Evolutionary conservation across 2,113 vertebrate species (phyloP).

Genomic region (Sinocyclocheilus anshuiensis): DNA sequence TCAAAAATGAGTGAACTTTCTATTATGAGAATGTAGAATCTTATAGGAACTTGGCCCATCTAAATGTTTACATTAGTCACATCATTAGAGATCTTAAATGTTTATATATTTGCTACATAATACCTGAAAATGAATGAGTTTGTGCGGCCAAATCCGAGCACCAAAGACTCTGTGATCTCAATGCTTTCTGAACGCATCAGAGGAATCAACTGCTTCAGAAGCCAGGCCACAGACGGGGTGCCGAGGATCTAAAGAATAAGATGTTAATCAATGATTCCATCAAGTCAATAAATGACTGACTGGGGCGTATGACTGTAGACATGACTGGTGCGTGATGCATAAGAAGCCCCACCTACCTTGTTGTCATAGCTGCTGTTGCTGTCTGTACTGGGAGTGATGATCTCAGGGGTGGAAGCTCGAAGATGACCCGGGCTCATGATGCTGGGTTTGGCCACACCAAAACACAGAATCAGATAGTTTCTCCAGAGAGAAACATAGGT

Average conservation of each 20-base stretch:
- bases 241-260: conserved; percentile 83
- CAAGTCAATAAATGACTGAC: neutral
- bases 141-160: conserved; percentile 95
- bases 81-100: neutral
- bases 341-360: conserved; percentile 77
- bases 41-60: neutral
- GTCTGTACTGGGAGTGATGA: conserved; percentile 92
- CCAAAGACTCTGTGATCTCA: conserved; percentile 96
- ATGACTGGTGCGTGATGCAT: neutral
- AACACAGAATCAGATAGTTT: conserved; percentile 97
- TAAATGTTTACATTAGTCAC: neutral
- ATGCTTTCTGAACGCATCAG: conserved; percentile 98
- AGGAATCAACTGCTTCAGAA: conserved; percentile 94
- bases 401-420: conserved; percentile 92
- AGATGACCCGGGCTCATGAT: conserved; percentile 97
- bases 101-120: neutral
- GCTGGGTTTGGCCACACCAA: conserved; percentile 96
- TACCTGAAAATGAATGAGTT: conserved; percentile 98
- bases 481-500: conserved; percentile 93
- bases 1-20: neutral
- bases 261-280: conserved; percentile 2
- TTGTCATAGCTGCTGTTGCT: conserved; percentile 92
- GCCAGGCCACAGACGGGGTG: conserved; percentile 91
- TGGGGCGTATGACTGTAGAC: neutral
- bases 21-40: neutral